Evolutionary conservation across 2,113 vertebrate genomes (phyloP).

Genomic region (Beaufortia kweichowensis): DNA sequence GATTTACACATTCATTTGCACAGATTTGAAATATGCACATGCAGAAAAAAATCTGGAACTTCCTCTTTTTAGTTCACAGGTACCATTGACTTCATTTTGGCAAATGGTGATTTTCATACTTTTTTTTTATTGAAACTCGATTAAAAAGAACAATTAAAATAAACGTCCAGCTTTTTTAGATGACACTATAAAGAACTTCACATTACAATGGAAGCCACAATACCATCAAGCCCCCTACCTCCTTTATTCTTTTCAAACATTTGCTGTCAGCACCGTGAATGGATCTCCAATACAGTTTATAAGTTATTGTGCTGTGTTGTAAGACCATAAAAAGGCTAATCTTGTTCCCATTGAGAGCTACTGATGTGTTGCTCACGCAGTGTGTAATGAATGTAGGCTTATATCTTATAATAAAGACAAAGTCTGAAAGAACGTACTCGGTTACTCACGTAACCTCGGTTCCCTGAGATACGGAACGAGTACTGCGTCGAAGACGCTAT

Average conservation of each 20-base stretch:
- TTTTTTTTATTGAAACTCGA: too few relatives aligned
- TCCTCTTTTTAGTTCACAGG: background rate
- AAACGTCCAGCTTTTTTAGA: background rate
- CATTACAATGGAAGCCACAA: background rate
- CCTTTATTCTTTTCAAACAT: background rate
- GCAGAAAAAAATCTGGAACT: too few relatives aligned
- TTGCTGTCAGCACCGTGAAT: background rate
- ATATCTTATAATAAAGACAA: conserved; percentile 1
- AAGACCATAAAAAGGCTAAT: background rate
- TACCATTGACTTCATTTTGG: background rate
- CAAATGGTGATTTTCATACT: background rate
- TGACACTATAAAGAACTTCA: background rate
- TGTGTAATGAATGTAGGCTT: background rate
- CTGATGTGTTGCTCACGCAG: background rate
- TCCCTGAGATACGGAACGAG: too few relatives aligned
- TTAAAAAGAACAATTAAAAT: background rate
- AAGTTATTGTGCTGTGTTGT: too few relatives aligned
- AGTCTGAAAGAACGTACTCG: background rate
- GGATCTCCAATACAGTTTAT: background rate
- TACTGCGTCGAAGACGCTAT: too few relatives aligned
- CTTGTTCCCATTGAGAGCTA: background rate
- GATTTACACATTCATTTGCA: too few relatives aligned
- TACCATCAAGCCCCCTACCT: background rate
- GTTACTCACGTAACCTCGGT: too few relatives aligned
- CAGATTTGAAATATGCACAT: too few relatives aligned